Percentiles rank a stretch among this genome's conserved stretches.
Evolutionary conservation across 92 coral and sea anemone species (phyloP).

Genomic region (Diadumene lineata): DNA sequence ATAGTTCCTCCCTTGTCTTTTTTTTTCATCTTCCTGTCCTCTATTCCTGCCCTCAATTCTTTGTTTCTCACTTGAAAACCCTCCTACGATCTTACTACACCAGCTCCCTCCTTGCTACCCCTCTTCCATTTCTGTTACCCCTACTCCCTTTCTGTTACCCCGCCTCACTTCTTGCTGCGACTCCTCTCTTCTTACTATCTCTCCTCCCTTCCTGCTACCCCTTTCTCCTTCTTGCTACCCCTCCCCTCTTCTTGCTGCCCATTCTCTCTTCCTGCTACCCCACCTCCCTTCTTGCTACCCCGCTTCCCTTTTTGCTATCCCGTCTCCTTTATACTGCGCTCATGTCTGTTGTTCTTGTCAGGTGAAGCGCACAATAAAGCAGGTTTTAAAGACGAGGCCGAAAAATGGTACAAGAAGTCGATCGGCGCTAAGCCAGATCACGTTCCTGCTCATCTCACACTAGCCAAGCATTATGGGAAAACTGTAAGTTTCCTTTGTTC

Average conservation of each 20-base stretch:
- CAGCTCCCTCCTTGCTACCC: no score
- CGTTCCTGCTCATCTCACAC: constrained; percentile 82
- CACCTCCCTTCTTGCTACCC: neutral
- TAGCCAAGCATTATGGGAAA: constrained; percentile 79
- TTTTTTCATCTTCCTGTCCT: no score
- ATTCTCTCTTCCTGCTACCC: neutral
- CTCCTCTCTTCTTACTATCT: neutral
- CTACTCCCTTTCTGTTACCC: neutral
- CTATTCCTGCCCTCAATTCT: neutral
- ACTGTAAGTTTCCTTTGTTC: constrained; percentile 47
- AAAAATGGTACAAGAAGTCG: constrained; percentile 87
- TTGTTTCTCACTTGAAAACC: no score
- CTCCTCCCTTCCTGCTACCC: neutral
- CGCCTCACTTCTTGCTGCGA: neutral
- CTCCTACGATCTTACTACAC: no score
- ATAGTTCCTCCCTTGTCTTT: no score
- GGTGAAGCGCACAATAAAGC: constrained; percentile 85
- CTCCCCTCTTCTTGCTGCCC: neutral
- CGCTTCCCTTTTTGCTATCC: neutral
- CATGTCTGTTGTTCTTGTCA: constrained; percentile 15
- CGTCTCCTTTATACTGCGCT: neutral
- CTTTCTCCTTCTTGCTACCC: neutral
- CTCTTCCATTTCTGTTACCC: neutral
- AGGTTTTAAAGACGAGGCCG: constrained; percentile 69
- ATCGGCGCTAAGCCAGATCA: constrained; percentile 80